Conservation (phyloP, 2,888 invertebrate genomes). For the Volucella inanis region DNA sequence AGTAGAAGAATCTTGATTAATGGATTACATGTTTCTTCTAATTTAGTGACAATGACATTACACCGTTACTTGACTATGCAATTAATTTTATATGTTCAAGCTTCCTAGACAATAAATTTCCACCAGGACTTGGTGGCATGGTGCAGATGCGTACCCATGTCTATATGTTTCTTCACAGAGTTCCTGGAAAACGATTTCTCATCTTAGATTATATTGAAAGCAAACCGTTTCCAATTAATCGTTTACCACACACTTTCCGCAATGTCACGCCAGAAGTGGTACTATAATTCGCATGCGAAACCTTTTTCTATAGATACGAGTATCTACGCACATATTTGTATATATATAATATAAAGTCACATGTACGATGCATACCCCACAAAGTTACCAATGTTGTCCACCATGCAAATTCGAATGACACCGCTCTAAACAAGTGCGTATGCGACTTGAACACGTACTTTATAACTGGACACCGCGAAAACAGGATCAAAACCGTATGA, state of each 20-base stretch:
- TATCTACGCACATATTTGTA: no score
- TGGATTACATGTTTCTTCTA: slow-evolving; percentile 25
- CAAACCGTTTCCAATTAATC: slow-evolving; percentile 75
- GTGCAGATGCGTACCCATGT: slow-evolving; percentile 24
- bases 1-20: slow-evolving; percentile 16
- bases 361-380: slow-evolving; percentile 18
- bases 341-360: no score
- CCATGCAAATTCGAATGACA: slow-evolving; percentile 58
- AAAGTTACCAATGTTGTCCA: slow-evolving; percentile 35
- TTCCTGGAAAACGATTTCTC: slow-evolving; percentile 65
- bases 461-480: slow-evolving; percentile 70
- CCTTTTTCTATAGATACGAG: slow-evolving; percentile 10
- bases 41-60: slow-evolving; percentile 53
- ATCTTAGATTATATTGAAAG: slow-evolving; percentile 72
- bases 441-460: slow-evolving; percentile 56
- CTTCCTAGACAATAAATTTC: slow-evolving; percentile 72
- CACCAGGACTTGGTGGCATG: slow-evolving; percentile 11
- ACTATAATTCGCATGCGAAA: slow-evolving; percentile 37
- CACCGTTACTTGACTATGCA: slow-evolving; percentile 52
- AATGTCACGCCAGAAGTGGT: slow-evolving; percentile 1
- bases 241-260: slow-evolving; percentile 64
- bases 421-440: slow-evolving; percentile 66
- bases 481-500: slow-evolving; percentile 74
- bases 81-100: slow-evolving; percentile 54
- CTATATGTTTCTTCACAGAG: slow-evolving; percentile 9